Conservation (phyloP, 2,797 vertebrate genomes). For the Fistularia commersonii region DNA sequence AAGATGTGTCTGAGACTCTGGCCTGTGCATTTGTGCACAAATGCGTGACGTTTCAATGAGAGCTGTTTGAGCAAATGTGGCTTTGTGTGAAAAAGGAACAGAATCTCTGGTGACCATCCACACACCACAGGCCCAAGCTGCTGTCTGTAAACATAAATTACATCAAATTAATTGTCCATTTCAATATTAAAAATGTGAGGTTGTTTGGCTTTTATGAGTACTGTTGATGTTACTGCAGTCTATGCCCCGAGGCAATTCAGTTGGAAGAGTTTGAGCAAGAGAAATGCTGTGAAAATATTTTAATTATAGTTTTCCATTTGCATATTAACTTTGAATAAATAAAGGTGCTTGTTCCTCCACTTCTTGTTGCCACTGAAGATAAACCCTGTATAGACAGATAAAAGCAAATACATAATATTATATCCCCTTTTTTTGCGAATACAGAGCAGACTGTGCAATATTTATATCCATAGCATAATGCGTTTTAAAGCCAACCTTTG, state of each 20-base stretch:
- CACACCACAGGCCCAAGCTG: slow-evolving; percentile 14
- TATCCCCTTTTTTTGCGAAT: background rate
- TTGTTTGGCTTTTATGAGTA: too few species aligned
- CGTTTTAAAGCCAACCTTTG: too few species aligned
- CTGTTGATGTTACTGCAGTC: slow-evolving; percentile 1
- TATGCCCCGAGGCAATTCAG: slow-evolving; percentile 4
- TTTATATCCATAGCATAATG: too few species aligned
- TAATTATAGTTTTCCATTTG: slow-evolving; percentile 20
- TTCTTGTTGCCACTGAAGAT: background rate
- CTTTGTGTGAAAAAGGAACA: slow-evolving; percentile 41
- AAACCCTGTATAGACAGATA: too few species aligned
- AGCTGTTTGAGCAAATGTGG: slow-evolving; percentile 40
- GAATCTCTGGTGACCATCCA: slow-evolving; percentile 29
- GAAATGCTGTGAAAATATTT: slow-evolving; percentile 8
- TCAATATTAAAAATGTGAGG: slow-evolving; percentile 12
- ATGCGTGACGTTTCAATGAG: slow-evolving; percentile 48
- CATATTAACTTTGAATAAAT: slow-evolving; percentile 6
- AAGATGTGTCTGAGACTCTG: slow-evolving; percentile 57
- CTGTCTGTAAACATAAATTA: slow-evolving; percentile 37
- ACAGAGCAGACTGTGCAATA: background rate
- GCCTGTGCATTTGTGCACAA: slow-evolving; percentile 41
- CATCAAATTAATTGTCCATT: slow-evolving; percentile 19
- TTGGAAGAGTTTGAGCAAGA: background rate
- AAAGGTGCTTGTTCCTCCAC: slow-evolving; percentile 1
- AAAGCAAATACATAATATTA: too few species aligned